These are phyloP conservation scores for Urocitellus parryii DNA, from an alignment of 2,113 vertebrate species.

Conservation along the genomic window DNA sequence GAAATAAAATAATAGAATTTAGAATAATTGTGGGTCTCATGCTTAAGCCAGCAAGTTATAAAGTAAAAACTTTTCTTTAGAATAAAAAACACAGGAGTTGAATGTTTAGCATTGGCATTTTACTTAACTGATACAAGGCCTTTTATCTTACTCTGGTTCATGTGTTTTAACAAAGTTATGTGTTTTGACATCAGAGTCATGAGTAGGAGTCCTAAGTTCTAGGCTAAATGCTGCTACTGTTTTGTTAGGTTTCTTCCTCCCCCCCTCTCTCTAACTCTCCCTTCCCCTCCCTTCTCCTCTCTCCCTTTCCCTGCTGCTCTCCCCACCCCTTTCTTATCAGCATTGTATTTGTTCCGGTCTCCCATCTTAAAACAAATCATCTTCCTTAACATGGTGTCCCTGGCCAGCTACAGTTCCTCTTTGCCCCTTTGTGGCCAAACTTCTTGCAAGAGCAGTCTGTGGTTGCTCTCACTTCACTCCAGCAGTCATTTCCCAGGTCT, in stretches of 20 bases:
- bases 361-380: background rate
- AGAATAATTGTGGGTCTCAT: background rate
- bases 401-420: background rate
- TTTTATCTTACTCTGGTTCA: background rate
- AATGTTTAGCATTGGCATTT: background rate
- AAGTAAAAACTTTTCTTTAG: background rate
- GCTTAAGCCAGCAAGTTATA: background rate
- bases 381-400: background rate
- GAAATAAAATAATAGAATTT: background rate
- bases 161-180: background rate
- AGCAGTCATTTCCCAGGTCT: background rate
- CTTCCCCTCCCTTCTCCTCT: background rate
- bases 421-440: background rate
- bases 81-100: background rate
- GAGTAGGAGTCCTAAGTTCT: background rate
- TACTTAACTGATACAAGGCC: background rate
- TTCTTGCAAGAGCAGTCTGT: background rate
- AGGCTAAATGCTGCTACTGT: background rate
- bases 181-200: background rate
- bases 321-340: background rate
- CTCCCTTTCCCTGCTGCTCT: fast-evolving
- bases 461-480: no score
- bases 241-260: background rate
- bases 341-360: background rate
- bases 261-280: background rate